Evolutionary conservation across 1,140 invertebrate species (phyloP).

Genomic region (Pristionchus pacificus): DNA sequence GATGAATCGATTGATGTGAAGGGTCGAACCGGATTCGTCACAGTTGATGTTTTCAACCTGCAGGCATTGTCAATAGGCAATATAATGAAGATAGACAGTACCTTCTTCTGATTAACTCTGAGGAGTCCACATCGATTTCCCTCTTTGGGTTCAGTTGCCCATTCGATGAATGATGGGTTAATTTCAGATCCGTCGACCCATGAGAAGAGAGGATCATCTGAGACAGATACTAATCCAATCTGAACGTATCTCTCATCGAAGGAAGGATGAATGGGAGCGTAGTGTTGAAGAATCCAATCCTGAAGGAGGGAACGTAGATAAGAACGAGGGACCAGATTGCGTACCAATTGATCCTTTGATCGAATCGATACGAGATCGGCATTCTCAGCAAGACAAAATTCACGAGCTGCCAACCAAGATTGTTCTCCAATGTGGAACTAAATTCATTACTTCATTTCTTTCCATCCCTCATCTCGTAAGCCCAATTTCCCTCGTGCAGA

Average conservation of each 20-base stretch:
- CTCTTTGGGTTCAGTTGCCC: not conserved
- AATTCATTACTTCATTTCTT: not conserved
- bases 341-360: slow-evolving; percentile 34
- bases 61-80: slow-evolving; percentile 41
- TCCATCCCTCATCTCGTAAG: not conserved
- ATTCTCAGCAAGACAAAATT: slow-evolving; percentile 43
- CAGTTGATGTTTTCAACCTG: slow-evolving; percentile 41
- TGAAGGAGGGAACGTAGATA: slow-evolving; percentile 9
- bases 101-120: slow-evolving; percentile 18
- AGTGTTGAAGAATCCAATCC: slow-evolving; percentile 43
- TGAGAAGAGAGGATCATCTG: not conserved
- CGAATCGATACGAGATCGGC: slow-evolving; percentile 39
- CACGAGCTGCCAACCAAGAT: slow-evolving; percentile 44
- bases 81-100: slow-evolving; percentile 19
- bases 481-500: not conserved
- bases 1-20: slow-evolving; percentile 35
- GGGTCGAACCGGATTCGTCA: slow-evolving; percentile 28
- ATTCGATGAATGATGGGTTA: not conserved
- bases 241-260: slow-evolving; percentile 42
- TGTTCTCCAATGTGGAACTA: slow-evolving; percentile 47
- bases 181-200: not conserved
- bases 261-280: slow-evolving; percentile 33
- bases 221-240: slow-evolving; percentile 40
- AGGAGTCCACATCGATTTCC: not conserved
- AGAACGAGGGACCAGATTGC: slow-evolving; percentile 17